Evolutionary conservation across 2,797 vertebrate genomes (phyloP).

Genomic region (Hoplostethus atlanticus): DNA sequence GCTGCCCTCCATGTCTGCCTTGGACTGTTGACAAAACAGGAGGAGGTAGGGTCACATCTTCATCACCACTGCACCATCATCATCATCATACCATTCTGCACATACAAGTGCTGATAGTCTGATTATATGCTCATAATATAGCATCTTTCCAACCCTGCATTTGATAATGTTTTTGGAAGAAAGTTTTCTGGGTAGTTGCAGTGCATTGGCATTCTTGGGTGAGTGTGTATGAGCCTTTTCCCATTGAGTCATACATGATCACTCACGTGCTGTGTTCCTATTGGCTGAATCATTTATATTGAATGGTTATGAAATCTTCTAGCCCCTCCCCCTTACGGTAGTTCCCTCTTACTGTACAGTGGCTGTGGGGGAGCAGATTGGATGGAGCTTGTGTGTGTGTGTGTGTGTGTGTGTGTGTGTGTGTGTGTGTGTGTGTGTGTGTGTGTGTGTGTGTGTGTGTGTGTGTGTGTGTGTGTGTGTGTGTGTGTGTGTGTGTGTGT

Average conservation of each 20-base stretch:
- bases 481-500: conserved; percentile 9
- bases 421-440: conserved; percentile 4
- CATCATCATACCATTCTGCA: neutral
- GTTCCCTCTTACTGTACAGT: conserved; percentile 15
- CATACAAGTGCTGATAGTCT: neutral
- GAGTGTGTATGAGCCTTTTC: conserved; percentile 24
- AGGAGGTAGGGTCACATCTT: conserved; percentile 84
- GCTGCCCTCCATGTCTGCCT: conserved; percentile 88
- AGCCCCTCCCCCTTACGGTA: conserved; percentile 47
- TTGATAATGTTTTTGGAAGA: conserved; percentile 14
- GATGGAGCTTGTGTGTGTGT: neutral
- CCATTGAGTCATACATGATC: conserved; percentile 36
- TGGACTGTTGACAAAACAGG: conserved; percentile 88
- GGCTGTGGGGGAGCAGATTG: neutral
- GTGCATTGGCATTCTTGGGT: neutral
- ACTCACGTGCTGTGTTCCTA: conserved; percentile 29
- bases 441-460: neutral
- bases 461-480: conserved; percentile 1
- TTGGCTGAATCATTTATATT: conserved; percentile 47
- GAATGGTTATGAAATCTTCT: conserved; percentile 47
- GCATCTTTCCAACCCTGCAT: neutral
- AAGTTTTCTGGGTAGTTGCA: neutral
- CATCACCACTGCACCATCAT: conserved; percentile 3
- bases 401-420: neutral
- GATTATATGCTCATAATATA: neutral